Evolutionary conservation across 1,140 invertebrate genomes (phyloP).

Genomic region (honey bee (Apis mellifera)): DNA sequence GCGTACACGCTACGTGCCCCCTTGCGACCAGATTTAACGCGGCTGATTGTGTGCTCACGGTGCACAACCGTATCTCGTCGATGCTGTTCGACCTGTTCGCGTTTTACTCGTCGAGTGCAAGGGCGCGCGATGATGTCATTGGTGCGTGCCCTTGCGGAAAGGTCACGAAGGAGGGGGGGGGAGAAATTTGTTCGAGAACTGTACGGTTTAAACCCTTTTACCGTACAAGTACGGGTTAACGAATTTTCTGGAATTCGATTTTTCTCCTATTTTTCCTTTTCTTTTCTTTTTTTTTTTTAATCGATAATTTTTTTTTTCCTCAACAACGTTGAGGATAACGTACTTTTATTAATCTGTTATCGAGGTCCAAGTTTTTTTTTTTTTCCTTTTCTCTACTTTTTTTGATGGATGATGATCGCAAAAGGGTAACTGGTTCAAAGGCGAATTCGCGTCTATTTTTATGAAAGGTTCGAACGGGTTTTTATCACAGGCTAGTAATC

Average conservation of each 20-base stretch:
- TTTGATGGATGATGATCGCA: background rate
- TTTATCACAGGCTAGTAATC: conserved; percentile 32
- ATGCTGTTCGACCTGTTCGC: conserved; percentile 28
- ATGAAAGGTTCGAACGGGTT: conserved; percentile 7
- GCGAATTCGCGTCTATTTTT: conserved; percentile 9
- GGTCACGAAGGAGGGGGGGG: conserved; percentile 15
- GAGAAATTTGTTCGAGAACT: background rate
- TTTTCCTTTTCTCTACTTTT: background rate
- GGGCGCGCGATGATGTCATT: conserved; percentile 44
- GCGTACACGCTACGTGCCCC: conserved; percentile 1
- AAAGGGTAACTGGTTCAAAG: background rate
- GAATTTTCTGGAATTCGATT: background rate
- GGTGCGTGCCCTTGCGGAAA: conserved; percentile 48
- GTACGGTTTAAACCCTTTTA: no score
- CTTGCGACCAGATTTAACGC: conserved; percentile 34
- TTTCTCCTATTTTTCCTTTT: background rate
- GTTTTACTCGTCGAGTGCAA: conserved; percentile 9
- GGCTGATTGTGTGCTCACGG: conserved; percentile 26
- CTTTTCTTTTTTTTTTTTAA: no score
- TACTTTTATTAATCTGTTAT: no score
- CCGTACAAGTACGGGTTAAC: no score
- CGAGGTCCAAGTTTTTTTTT: no score
- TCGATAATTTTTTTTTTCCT: no score
- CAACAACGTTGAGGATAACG: no score
- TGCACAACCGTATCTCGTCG: conserved; percentile 6